Evolutionary conservation across 2,797 vertebrate species (phyloP), one percentile per base, ranked within the genome.

Genomic region (Pitangus sulphuratus): DNA sequence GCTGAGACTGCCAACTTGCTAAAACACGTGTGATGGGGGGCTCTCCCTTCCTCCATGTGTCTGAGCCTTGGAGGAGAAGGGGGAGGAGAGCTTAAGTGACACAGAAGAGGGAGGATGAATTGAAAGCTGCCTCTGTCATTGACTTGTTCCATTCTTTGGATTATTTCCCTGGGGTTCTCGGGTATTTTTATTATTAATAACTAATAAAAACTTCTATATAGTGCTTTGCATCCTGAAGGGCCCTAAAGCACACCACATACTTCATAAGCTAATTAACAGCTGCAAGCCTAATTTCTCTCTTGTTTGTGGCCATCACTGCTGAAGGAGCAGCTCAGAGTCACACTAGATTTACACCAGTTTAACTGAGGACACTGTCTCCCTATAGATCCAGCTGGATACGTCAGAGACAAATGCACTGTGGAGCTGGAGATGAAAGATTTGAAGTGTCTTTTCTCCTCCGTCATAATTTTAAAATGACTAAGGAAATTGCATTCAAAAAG

Each of bases 171-270:
- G 60, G 82, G 64, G 93, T 93, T 87, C 76, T 77, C 2, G 20
- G 44, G 70, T 91, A 91, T 96, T 97, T 97, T 96, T 96, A 58
- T 96, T 96, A 95, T 94, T 97, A 95, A 94, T 70, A 95, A 84
- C 83, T 84, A 96, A 93, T 96, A 96, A 93, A 91, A 91, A 90
- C 84, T 95, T 95, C 84, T 90, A 89, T 91, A 87, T 60, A 95
- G 89, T 0, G 1, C 47, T 89, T 94, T 92, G 92, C 87, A 95
- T 92, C 79, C 82, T 96, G 91, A 96, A 95, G 69, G 70, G 96
- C 91, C 93, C 93, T 92, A 95, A 96, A 97, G 91, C 84, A 84
- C 68, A 95, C 57, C 91, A 89, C 76, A 86, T 89, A 94, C 91
- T 97, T 97, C 87, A 84, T 80, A 19, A 96, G 81, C 84, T 96